Evolutionary conservation across 92 coral and sea anemone genomes (phyloP), one percentile per base, ranked within the genome.

Genomic region (Pocillopora grandis): DNA sequence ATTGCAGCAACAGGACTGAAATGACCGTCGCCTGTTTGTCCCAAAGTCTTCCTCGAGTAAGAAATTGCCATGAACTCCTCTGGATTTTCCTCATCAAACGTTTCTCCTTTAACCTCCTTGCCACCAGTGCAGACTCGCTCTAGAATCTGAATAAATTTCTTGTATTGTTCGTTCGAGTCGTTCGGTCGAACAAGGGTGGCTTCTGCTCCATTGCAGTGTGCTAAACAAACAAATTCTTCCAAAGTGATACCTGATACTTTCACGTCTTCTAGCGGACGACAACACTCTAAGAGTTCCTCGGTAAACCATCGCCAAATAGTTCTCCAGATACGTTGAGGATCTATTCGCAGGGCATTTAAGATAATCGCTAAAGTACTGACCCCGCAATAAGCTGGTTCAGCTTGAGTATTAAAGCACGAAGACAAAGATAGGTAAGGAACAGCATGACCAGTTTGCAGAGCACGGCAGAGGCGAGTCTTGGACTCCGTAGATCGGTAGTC

Each of bases 261-360:
- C 18, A 91, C 85, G 19, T 90, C 91, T 15, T 91, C 95, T 52
- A 96, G 88, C 35, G 98, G 95, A 19, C 92, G 92, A 67, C 98
- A 96, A 55, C 95, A 96, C 5, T 94, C 92, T 19, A 96, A 88
- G 63, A 94, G 84, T 9, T 92, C 95, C 79, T 94, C 98, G 8
- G 97, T 87, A 79, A 92, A 96, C 98, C 98, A 96, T 0, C 98
- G 89, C 96, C 98, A 94, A 36, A 97, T 91, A 9, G 96, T 93
- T 89, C 91, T 94, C 98, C 98, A 92, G 11, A 94, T 68, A n/a
- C 93, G 79, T 58, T 90, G 95, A 1, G 98, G 98, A 68, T 94
- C 98, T 21, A 96, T 91, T n/a, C 94, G 89, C 48, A 96, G 86
- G n/a, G 98, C 92, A 72, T 96, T 96, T 60, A 96, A 81, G 62